phyloP scores from a whole-genome alignment of 2,113 vertebrate genomes.

The Antechinus stuartii region DNA sequence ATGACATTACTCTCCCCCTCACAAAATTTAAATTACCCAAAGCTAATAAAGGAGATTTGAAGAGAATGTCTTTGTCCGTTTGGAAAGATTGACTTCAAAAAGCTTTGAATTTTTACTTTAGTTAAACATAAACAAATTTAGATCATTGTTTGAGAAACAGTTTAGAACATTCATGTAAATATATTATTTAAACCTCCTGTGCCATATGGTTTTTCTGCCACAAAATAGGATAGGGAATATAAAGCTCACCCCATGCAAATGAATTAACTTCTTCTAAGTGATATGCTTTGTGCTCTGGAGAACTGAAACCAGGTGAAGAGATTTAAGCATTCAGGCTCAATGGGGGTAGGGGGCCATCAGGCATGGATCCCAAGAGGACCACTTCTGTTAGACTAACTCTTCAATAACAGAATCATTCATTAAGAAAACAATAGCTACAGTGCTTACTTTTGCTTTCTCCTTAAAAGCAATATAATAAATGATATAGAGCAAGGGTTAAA shows the following conservation, averaged over 20 bases:
- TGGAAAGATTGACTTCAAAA: constrained; percentile 42
- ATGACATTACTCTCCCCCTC: constrained; percentile 26
- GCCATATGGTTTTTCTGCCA: constrained; percentile 3
- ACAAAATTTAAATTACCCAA: constrained; percentile 37
- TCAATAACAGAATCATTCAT: constrained; percentile 12
- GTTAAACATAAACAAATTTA: constrained; percentile 37
- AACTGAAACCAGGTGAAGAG: not conserved
- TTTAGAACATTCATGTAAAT: constrained; percentile 6
- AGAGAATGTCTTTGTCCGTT: constrained; percentile 35
- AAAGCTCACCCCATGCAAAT: not conserved
- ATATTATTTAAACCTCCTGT: constrained; percentile 34
- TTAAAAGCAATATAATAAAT: constrained; percentile 34
- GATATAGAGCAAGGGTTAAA: constrained; percentile 15
- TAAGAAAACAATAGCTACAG: constrained; percentile 27
- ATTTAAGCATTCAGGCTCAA: not conserved
- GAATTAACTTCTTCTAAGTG: not conserved
- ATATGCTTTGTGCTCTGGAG: not conserved
- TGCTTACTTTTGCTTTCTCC: constrained; percentile 27
- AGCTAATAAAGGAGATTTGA: constrained; percentile 9
- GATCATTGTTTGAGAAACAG: constrained; percentile 31
- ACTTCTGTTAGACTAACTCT: constrained; percentile 3
- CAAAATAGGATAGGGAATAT: not conserved
- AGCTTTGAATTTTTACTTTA: constrained; percentile 42
- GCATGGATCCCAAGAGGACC: not conserved
- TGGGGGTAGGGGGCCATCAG: not conserved